phyloP scores from a whole-genome alignment of 1,140 invertebrate genomes.

The Theocolax elegans region DNA sequence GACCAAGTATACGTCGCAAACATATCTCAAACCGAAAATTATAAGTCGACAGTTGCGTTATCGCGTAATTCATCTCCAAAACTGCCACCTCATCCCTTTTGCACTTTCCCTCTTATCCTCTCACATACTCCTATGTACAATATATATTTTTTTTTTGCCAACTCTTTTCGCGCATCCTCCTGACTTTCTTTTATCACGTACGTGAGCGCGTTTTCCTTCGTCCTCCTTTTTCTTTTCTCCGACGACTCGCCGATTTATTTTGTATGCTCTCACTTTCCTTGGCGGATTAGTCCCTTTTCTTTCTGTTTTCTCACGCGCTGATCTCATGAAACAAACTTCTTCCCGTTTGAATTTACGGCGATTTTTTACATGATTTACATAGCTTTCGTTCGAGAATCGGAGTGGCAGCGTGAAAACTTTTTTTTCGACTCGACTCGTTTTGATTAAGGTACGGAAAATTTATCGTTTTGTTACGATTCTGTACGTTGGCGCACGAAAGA shows the following conservation, averaged over 20 bases:
- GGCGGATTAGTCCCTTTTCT: not conserved
- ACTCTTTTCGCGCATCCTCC: conserved; percentile 3
- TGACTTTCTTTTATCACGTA: conserved; percentile 27
- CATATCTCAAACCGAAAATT: conserved; percentile 2
- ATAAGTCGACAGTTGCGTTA: conserved; percentile 6
- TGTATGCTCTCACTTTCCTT: not conserved
- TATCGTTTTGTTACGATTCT: no score
- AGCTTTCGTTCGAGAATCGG: no score
- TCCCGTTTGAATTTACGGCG: conserved; percentile 21
- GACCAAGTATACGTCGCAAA: not conserved
- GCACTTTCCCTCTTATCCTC: conserved; percentile 5
- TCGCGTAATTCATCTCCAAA: conserved; percentile 8
- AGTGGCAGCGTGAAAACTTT: not conserved
- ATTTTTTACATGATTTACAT: conserved; percentile 33
- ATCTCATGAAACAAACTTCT: conserved; percentile 14
- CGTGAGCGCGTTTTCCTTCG: not conserved
- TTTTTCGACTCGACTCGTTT: not conserved
- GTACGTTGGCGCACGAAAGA: no score
- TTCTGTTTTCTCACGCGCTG: not conserved
- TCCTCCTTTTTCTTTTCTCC: not conserved
- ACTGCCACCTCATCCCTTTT: not conserved
- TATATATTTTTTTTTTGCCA: not conserved
- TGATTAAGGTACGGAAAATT: conserved; percentile 13
- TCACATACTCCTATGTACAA: no score
- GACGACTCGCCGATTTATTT: conserved; percentile 22